Conservation (phyloP, 2,888 invertebrate genomes). For the Rhopalosiphum nymphaeae region DNA sequence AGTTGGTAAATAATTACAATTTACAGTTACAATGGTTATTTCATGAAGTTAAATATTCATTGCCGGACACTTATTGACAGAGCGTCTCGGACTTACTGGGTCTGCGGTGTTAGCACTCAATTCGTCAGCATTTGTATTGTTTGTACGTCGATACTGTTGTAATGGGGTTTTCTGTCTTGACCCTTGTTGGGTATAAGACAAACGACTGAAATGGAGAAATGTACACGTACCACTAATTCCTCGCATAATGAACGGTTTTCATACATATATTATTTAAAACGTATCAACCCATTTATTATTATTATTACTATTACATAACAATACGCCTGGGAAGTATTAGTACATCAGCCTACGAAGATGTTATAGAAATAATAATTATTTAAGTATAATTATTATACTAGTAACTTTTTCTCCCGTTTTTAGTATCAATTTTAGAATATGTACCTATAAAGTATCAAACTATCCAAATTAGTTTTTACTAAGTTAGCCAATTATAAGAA, state of each 20-base stretch:
- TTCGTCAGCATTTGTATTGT: conserved; percentile 35
- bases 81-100: conserved; percentile 18
- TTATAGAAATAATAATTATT: background rate
- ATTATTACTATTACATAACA: background rate
- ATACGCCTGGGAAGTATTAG: background rate
- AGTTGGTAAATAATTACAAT: background rate
- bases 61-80: conserved; percentile 47
- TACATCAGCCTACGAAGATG: background rate
- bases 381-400: background rate
- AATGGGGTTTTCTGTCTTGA: conserved; percentile 15
- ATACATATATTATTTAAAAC: background rate
- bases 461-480: background rate
- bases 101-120: background rate
- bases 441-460: background rate
- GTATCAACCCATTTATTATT: background rate
- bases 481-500: background rate
- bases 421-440: background rate
- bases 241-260: background rate
- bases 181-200: background rate
- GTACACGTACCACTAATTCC: background rate
- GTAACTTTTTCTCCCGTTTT: background rate
- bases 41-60: conserved; percentile 46
- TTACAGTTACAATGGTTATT: background rate
- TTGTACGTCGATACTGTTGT: background rate
- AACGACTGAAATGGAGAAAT: background rate